A percentile compares a stretch with the other conserved stretches of the same genome.
Evolutionary conservation across 2,113 vertebrate species (phyloP).

Genomic region (Todiramphus chloris): DNA sequence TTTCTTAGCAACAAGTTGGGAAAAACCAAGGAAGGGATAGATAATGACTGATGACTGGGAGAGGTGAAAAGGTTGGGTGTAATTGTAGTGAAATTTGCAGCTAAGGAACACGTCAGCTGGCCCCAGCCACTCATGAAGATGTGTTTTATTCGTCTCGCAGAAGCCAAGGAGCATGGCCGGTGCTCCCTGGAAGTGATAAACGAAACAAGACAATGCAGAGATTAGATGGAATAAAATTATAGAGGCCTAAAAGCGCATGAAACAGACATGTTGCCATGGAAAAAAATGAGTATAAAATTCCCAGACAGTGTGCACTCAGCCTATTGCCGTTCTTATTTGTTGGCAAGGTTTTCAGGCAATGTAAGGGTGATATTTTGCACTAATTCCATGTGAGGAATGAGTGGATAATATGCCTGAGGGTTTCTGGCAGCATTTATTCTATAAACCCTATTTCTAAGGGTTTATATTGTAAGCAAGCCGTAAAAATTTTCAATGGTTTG

Average conservation of each 20-base stretch:
- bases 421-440: neutral
- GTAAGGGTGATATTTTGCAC: neutral
- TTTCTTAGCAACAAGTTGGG: neutral
- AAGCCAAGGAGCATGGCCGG: neutral
- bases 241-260: neutral
- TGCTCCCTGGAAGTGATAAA: neutral
- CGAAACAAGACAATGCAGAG: neutral
- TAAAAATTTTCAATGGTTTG: neutral
- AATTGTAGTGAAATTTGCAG: neutral
- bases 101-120: neutral
- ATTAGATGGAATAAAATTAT: neutral
- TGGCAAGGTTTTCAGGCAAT: neutral
- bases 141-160: neutral
- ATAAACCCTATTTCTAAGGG: neutral
- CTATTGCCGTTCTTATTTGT: neutral
- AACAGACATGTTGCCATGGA: neutral
- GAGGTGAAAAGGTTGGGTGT: neutral
- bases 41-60: neutral
- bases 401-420: neutral
- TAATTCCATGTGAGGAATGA: neutral
- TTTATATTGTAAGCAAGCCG: neutral
- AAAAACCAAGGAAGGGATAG: neutral
- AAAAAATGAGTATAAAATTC: slow-evolving; percentile 20
- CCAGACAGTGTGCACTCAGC: neutral
- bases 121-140: neutral